Evolutionary conservation across 1,140 invertebrate species (phyloP).

Genomic region (Drosophila repleta): DNA sequence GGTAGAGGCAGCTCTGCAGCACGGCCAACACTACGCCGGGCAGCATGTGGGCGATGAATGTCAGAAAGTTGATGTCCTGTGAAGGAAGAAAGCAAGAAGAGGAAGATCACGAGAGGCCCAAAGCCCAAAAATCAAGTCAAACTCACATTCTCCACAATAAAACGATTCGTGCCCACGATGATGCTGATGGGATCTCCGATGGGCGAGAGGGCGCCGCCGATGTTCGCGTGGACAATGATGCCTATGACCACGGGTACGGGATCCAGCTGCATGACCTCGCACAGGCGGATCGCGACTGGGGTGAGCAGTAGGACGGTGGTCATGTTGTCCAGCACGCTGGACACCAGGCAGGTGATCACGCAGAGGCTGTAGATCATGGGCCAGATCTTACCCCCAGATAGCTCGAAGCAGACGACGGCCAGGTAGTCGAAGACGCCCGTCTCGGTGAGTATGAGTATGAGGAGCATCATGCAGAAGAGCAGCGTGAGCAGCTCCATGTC

Average conservation of each 20-base stretch:
- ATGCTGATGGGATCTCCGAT: constrained; percentile 93
- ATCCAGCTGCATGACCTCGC: constrained; percentile 91
- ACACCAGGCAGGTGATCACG: constrained; percentile 89
- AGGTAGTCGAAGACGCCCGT: constrained; percentile 93
- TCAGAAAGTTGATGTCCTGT: constrained; percentile 89
- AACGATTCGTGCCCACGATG: constrained; percentile 90
- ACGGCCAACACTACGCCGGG: constrained; percentile 87
- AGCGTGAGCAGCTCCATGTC: constrained; percentile 91
- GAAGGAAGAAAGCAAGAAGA: background rate
- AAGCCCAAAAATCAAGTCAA: background rate
- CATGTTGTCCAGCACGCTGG: constrained; percentile 91
- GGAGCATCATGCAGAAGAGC: constrained; percentile 93
- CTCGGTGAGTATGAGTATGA: constrained; percentile 91
- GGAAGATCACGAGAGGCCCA: too few species aligned
- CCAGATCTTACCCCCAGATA: constrained; percentile 90
- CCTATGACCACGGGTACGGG: constrained; percentile 89
- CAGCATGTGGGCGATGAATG: constrained; percentile 89
- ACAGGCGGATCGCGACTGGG: constrained; percentile 90
- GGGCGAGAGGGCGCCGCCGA: constrained; percentile 91
- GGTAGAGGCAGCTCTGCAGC: constrained; percentile 86
- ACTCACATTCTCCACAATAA: constrained; percentile 86
- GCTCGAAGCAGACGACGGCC: constrained; percentile 89
- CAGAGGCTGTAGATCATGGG: constrained; percentile 89
- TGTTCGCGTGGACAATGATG: constrained; percentile 91
- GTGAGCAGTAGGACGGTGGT: constrained; percentile 91